Conservation (phyloP, 2,888 invertebrate species). For the Gymnoscelis rufifasciata region DNA sequence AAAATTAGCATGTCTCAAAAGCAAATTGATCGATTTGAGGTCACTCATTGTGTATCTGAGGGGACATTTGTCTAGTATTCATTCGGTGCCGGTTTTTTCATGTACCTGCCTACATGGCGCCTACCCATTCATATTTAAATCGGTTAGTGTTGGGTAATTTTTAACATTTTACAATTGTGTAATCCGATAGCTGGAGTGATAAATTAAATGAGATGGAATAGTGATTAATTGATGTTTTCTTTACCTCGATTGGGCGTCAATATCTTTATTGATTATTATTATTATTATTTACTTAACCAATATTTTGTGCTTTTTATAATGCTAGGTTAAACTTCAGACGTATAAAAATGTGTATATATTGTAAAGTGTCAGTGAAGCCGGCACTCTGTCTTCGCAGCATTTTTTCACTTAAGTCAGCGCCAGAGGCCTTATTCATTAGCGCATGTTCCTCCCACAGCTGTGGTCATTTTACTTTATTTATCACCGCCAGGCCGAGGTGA, state of each 20-base stretch:
- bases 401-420: conserved; percentile 27
- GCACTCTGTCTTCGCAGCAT: conserved; percentile 20
- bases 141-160: conserved; percentile 69
- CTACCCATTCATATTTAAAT: conserved; percentile 77
- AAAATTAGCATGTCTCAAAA: conserved; percentile 71
- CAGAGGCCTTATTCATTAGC: conserved; percentile 66
- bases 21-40: conserved; percentile 65
- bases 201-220: conserved; percentile 51
- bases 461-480: conserved; percentile 76
- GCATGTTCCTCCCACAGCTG: conserved; percentile 68
- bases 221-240: conserved; percentile 53
- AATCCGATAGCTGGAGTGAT: conserved; percentile 57
- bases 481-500: conserved; percentile 70
- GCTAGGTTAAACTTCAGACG: background rate
- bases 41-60: conserved; percentile 65
- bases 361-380: conserved; percentile 5
- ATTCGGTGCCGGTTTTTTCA: conserved; percentile 74
- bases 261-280: conserved; percentile 40
- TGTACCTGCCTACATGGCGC: conserved; percentile 76
- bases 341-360: background rate
- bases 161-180: conserved; percentile 69
- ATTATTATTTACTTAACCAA: too few species aligned
- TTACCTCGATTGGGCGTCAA: conserved; percentile 43
- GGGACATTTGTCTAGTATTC: conserved; percentile 73
- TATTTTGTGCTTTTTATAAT: too few species aligned